A percentile compares a stretch with the other conserved stretches of the same genome.
These are phyloP conservation scores for Coreoperca whiteheadi DNA, from an alignment of 2,113 vertebrate genomes.

Conservation along the genomic window DNA sequence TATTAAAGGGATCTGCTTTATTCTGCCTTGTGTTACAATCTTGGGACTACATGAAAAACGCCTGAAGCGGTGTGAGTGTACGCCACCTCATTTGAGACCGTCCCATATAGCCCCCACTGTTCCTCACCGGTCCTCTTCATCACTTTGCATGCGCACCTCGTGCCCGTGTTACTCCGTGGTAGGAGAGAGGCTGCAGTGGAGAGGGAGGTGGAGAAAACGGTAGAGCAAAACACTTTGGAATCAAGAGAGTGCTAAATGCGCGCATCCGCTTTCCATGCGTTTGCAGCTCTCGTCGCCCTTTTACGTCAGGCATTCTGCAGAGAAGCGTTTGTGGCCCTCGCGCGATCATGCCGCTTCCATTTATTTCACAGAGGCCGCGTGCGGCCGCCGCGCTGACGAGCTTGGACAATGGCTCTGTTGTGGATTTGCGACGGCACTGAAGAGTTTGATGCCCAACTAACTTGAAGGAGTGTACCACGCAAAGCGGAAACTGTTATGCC, in stretches of 20 bases:
- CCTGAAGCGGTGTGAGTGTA: too few relatives aligned
- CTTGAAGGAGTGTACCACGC: not conserved
- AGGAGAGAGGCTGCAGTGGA: too few relatives aligned
- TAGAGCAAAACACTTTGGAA: too few relatives aligned
- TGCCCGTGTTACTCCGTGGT: too few relatives aligned
- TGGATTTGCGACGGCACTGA: not conserved
- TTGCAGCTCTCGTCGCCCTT: not conserved
- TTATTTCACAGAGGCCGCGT: not conserved
- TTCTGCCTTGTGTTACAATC: not conserved
- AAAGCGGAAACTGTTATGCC: not conserved
- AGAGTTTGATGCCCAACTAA: not conserved
- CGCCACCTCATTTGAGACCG: too few relatives aligned
- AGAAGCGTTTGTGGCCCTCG: not conserved
- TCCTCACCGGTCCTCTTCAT: too few relatives aligned
- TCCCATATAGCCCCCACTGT: too few relatives aligned
- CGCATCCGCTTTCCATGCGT: not conserved
- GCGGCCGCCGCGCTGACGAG: not conserved
- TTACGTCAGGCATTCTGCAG: not conserved
- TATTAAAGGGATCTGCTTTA: not conserved
- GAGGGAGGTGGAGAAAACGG: too few relatives aligned
- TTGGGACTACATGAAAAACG: too few relatives aligned
- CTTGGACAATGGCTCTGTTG: not conserved
- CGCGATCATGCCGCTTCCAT: constrained; percentile 3
- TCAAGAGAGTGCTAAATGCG: not conserved
- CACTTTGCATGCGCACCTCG: too few relatives aligned